These are phyloP conservation scores for Polietes domitor DNA, from an alignment of 2,888 invertebrate genomes.

Conservation along the genomic window DNA sequence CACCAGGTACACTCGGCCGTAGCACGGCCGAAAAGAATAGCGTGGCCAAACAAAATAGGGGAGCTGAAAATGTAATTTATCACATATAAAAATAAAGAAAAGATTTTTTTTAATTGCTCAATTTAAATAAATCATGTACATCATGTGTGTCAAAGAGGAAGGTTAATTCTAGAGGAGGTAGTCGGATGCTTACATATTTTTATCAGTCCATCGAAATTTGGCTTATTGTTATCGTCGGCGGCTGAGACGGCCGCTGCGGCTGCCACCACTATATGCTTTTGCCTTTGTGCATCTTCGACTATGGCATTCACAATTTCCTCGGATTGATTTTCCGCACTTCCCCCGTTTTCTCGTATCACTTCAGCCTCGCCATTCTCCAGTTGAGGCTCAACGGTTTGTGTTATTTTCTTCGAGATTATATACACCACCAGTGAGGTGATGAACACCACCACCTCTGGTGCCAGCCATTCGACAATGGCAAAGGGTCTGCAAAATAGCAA, in stretches of 20 bases:
- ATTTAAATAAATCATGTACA: not conserved
- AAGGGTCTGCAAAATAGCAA: constrained; percentile 82
- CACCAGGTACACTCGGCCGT: constrained; percentile 91
- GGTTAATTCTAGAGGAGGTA: no score
- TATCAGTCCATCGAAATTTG: constrained; percentile 76
- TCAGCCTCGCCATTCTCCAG: constrained; percentile 73
- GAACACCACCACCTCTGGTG: constrained; percentile 88
- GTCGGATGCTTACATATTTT: constrained; percentile 77
- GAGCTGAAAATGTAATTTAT: constrained; percentile 74
- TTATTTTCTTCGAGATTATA: constrained; percentile 80
- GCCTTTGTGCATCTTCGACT: constrained; percentile 45
- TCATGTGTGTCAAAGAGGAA: not conserved
- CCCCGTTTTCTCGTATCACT: constrained; percentile 50
- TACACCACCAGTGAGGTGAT: constrained; percentile 82
- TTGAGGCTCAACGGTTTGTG: constrained; percentile 70
- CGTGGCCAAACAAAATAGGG: constrained; percentile 78
- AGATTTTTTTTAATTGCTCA: constrained; percentile 9
- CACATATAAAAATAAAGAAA: constrained; percentile 11
- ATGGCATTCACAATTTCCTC: constrained; percentile 32
- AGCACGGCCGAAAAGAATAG: constrained; percentile 82
- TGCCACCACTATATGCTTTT: not conserved
- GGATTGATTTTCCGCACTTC: constrained; percentile 2
- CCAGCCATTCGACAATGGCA: constrained; percentile 87
- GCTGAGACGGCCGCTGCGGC: constrained; percentile 36
- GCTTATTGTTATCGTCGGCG: constrained; percentile 69